A percentile compares a stretch with the other conserved stretches of the same genome.
Evolutionary conservation across 2,888 invertebrate genomes (phyloP).

Genomic region (Andrena marginata): DNA sequence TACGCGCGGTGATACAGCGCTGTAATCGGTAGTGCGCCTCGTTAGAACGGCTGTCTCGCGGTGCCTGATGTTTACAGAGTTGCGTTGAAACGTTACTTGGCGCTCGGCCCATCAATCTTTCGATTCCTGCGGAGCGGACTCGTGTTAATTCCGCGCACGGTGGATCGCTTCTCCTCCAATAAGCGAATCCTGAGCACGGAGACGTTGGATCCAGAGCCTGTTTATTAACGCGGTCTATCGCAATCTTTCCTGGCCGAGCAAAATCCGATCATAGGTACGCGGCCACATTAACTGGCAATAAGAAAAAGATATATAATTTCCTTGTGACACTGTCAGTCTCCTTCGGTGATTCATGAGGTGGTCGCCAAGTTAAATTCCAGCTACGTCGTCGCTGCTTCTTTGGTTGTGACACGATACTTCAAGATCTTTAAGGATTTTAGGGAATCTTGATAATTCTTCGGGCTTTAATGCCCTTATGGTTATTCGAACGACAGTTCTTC

Average conservation of each 20-base stretch:
- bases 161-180: slow-evolving; percentile 6
- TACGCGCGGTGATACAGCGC: slow-evolving; percentile 1
- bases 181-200: neutral
- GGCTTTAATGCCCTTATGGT: too few species aligned
- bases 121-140: slow-evolving; percentile 9
- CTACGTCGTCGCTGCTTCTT: too few species aligned
- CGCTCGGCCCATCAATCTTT: slow-evolving; percentile 16
- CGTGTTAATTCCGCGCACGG: neutral
- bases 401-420: too few species aligned
- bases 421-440: too few species aligned
- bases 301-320: too few species aligned
- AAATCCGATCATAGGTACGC: too few species aligned
- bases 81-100: slow-evolving; percentile 6
- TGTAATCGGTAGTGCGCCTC: slow-evolving; percentile 5
- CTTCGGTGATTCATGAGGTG: too few species aligned
- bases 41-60: slow-evolving; percentile 13
- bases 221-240: neutral
- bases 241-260: neutral
- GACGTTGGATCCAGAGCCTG: neutral
- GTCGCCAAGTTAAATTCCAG: too few species aligned
- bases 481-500: too few species aligned
- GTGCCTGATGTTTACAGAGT: slow-evolving; percentile 5
- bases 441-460: too few species aligned
- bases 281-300: too few species aligned
- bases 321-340: too few species aligned